Evolutionary conservation across 2,888 invertebrate species (phyloP).

Genomic region (Ophion costatus): DNA sequence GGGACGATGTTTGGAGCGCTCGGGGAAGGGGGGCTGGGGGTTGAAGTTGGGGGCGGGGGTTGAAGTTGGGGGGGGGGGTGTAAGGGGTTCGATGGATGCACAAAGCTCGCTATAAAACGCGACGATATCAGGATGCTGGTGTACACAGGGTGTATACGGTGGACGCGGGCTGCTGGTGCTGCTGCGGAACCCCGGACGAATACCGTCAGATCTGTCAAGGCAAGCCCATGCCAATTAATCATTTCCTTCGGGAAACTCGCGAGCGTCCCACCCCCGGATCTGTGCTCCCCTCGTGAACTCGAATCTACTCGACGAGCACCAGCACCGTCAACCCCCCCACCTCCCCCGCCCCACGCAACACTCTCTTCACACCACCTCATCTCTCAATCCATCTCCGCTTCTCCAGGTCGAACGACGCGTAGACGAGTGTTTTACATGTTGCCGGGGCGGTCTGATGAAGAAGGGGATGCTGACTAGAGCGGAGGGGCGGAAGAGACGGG

Average conservation of each 20-base stretch:
- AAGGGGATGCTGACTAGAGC: not conserved
- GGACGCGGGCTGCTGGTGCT: conserved; percentile 42
- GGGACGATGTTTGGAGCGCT: conserved; percentile 45
- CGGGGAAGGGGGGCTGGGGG: conserved; percentile 41
- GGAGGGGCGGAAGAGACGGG: not conserved
- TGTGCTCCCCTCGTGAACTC: conserved; percentile 44
- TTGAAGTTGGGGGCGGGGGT: conserved; percentile 19
- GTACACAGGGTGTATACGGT: conserved; percentile 8
- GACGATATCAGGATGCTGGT: conserved; percentile 52
- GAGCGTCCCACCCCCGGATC: conserved; percentile 50
- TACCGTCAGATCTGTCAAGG: conserved; percentile 75
- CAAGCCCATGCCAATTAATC: conserved; percentile 76
- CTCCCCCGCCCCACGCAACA: conserved; percentile 44
- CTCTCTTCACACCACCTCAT: conserved; percentile 40
- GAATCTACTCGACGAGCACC: conserved; percentile 56
- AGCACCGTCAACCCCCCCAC: conserved; percentile 44
- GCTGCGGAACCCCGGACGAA: conserved; percentile 62
- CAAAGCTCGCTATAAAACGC: conserved; percentile 60
- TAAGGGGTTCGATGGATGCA: conserved; percentile 58
- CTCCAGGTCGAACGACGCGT: conserved; percentile 49
- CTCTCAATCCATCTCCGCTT: conserved; percentile 44
- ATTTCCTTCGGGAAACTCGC: conserved; percentile 74
- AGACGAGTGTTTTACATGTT: conserved; percentile 59
- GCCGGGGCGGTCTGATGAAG: conserved; percentile 5
- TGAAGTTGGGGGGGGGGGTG: conserved; percentile 54